These are phyloP conservation scores for Sorex fumeus DNA, from an alignment of 2,113 vertebrate genomes.

Conservation along the genomic window DNA sequence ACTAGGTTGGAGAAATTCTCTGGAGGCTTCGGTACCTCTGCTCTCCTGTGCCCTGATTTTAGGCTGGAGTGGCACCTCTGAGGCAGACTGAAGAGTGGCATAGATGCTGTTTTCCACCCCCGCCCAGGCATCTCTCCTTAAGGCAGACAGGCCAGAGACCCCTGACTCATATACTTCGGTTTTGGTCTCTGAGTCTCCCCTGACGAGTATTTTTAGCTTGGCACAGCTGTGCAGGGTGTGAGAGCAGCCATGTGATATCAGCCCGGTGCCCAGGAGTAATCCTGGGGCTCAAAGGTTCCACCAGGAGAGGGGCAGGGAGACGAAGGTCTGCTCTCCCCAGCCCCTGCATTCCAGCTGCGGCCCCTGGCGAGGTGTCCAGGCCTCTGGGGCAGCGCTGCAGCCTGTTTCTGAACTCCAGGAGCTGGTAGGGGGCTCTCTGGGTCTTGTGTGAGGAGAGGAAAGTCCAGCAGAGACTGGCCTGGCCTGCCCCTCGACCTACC, in stretches of 20 bases:
- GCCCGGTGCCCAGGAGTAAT: conserved; percentile 48
- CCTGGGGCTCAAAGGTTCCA: neutral
- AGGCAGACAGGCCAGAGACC: neutral
- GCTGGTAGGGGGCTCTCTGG: neutral
- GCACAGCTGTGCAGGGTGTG: neutral
- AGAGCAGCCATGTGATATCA: conserved; percentile 24
- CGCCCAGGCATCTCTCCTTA: neutral
- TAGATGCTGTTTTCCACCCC: neutral
- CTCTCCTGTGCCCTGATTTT: neutral
- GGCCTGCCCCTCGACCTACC: no score
- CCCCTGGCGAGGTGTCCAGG: neutral
- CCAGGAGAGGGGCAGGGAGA: neutral
- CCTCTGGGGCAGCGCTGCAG: neutral
- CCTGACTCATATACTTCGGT: conserved; percentile 27
- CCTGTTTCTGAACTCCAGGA: neutral
- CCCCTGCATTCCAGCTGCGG: neutral
- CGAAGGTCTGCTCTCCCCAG: neutral
- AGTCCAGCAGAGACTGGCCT: neutral
- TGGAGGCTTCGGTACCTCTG: neutral
- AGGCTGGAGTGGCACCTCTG: neutral
- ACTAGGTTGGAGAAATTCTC: neutral
- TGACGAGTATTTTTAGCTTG: conserved; percentile 77
- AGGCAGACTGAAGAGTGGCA: neutral
- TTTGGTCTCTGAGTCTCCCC: conserved; percentile 15
- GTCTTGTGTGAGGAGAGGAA: neutral